Base-by-base conservation (phyloP, 2,888 invertebrate species). In the Chorisops tibialis region DNA sequence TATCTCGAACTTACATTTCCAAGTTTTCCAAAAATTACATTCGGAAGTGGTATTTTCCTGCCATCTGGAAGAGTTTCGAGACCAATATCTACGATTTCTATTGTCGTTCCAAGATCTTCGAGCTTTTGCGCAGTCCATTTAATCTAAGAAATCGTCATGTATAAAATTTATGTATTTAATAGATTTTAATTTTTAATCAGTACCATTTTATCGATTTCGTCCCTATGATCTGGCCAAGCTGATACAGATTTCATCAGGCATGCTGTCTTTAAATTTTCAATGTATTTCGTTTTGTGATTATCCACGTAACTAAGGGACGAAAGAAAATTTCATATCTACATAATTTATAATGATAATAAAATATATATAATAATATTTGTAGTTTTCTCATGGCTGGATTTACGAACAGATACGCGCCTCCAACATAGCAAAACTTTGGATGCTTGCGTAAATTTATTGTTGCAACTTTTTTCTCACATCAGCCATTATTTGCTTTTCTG, bases 231-330 rank as follows among this genome's bases (percentile, higher is more conserved):
- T 3, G 89, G 85, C 87, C 91, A 93, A 72, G 93, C 88, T 21
- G 97, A 97, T n/a, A 98, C 95, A 4, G 96, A 96, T 69, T 90
- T 89, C 72, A 98, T 97, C 3, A 90, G 92, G 22, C 98, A 96
- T 1, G 90, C 92, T 72, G 93, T 91, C 60, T 84, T 83, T 62
- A 98, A 80, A 65, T 86, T 85, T 50, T 86, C 80, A 64, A 97
- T 89, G 74, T 91, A 98, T 59, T 83, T 81, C 2, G 78, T 75
- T 72, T 88, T 85, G 74, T 95, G 87, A 50, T 82, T 79, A 72
- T 96, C 95, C 63, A 98, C 87, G 71, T 87, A 85, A 47, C 91
- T 92, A 21, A 59, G 30, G 9, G 30, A 7, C 5, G 9, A 7
- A 7, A 30, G 5, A 7, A 30, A 30, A 30, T 7, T 30, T 30